Evolutionary conservation across 2,113 vertebrate genomes (phyloP).

Genomic region (Myiozetetes cayanensis): DNA sequence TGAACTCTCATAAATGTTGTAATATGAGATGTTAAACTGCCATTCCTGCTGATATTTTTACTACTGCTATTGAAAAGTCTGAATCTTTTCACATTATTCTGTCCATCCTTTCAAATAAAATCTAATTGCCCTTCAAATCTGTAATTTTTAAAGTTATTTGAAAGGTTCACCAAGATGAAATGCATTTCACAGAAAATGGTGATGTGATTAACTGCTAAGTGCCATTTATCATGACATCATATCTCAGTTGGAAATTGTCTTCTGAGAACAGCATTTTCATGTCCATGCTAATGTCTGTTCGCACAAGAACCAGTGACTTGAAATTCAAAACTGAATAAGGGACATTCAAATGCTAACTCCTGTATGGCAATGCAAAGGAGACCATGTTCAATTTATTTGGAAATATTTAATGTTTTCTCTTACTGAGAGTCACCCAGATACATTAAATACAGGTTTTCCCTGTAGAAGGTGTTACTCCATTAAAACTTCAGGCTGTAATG

Average conservation of each 20-base stretch:
- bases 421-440: background rate
- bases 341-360: background rate
- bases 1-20: background rate
- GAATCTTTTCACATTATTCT: background rate
- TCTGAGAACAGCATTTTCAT: background rate
- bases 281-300: background rate
- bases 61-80: background rate
- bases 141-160: background rate
- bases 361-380: background rate
- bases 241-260: background rate
- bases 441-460: background rate
- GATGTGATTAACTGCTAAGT: background rate
- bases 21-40: background rate
- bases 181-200: background rate
- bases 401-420: background rate
- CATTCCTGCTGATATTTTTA: background rate
- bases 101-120: background rate
- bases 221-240: background rate
- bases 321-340: background rate
- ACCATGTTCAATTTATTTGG: background rate
- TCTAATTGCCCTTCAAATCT: background rate
- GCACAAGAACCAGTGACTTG: background rate
- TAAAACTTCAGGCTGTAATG: background rate
- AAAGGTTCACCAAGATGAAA: slow-evolving; percentile 5
- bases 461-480: background rate